Evolutionary conservation across 2,888 invertebrate species (phyloP).

Genomic region (Amiota minor): DNA sequence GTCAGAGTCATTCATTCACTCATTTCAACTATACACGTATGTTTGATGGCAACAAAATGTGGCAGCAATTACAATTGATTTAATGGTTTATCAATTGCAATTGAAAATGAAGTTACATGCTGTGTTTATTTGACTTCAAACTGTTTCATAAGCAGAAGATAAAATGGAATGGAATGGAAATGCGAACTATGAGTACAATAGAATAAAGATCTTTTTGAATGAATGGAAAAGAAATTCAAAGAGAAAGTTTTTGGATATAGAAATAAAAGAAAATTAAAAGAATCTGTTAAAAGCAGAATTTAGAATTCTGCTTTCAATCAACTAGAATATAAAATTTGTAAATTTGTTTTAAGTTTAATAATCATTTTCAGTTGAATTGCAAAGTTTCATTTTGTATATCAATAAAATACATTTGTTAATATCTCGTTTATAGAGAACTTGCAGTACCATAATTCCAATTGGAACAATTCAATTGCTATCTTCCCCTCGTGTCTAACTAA

Average conservation of each 20-base stretch:
- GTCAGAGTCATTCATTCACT: conserved; percentile 4
- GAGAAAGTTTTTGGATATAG: no score
- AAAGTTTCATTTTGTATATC: not conserved
- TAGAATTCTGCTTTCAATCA: no score
- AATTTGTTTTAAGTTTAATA: no score
- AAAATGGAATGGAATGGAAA: no score
- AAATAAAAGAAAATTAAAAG: no score
- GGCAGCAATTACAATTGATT: conserved; percentile 28
- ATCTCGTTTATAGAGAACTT: not conserved
- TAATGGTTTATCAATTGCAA: conserved; percentile 60
- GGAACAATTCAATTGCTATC: not conserved
- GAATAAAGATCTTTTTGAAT: no score
- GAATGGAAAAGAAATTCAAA: no score
- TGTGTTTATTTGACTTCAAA: conserved; percentile 68
- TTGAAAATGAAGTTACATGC: conserved; percentile 62
- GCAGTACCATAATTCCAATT: not conserved
- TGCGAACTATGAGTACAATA: no score
- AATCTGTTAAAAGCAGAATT: no score
- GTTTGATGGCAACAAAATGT: not conserved
- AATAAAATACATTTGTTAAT: conserved; percentile 2
- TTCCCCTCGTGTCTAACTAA: not conserved
- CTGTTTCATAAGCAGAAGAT: conserved; percentile 51
- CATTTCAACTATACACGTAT: not conserved
- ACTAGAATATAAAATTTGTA: no score
- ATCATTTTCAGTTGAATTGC: not conserved